Percentiles rank a stretch among this genome's conserved stretches.
These are phyloP conservation scores for Hybognathus amarus DNA, from an alignment of 2,797 vertebrate genomes.

Conservation along the genomic window DNA sequence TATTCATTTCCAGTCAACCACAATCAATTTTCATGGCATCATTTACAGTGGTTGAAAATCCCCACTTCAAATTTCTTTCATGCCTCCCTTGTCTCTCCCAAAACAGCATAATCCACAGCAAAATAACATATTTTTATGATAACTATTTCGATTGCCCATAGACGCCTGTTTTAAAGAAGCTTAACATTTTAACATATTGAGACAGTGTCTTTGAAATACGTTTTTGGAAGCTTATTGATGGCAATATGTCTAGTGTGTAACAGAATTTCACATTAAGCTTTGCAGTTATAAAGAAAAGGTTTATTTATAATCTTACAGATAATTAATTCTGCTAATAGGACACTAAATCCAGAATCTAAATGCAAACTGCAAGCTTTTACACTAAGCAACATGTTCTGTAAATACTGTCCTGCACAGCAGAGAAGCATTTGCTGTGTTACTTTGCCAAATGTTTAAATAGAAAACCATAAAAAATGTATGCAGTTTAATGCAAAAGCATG, in stretches of 20 bases:
- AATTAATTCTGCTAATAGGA: background rate
- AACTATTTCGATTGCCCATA: background rate
- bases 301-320: background rate
- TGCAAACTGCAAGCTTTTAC: background rate
- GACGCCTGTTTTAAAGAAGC: background rate
- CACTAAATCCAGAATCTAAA: background rate
- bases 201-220: background rate
- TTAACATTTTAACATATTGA: background rate
- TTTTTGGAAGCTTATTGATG: background rate
- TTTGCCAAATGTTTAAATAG: background rate
- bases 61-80: background rate
- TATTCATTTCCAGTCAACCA: background rate
- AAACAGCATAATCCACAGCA: background rate
- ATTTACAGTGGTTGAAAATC: background rate
- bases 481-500: background rate
- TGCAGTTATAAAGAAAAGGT: background rate
- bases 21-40: background rate
- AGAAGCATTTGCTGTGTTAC: background rate
- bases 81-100: background rate
- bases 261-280: background rate
- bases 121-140: background rate
- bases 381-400: background rate
- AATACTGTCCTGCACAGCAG: background rate
- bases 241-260: background rate
- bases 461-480: background rate